Evolutionary conservation across 2,797 vertebrate species (phyloP).

Genomic region (Anabacerthia variegaticeps): DNA sequence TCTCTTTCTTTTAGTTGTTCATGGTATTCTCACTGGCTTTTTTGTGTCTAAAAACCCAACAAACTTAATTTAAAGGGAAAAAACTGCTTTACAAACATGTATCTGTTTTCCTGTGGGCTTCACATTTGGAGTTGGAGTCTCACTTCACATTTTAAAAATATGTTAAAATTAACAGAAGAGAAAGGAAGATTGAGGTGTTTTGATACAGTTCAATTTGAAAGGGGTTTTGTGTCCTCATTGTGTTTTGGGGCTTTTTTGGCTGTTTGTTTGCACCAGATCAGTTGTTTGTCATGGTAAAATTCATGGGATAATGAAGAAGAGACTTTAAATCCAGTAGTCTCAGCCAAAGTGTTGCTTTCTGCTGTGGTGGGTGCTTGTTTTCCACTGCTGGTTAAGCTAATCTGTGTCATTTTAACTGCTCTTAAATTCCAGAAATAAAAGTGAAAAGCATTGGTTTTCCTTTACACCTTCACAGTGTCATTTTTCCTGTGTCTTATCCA

Average conservation of each 20-base stretch:
- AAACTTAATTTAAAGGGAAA: not conserved
- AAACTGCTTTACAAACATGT: not conserved
- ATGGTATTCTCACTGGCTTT: not conserved
- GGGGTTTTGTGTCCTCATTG: fast-evolving
- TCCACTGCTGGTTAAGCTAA: not conserved
- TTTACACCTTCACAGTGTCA: not conserved
- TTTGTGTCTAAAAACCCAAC: not conserved
- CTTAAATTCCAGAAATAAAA: not conserved
- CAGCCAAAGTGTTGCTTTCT: not conserved
- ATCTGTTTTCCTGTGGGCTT: not conserved
- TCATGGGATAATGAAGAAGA: not conserved
- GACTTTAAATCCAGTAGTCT: not conserved
- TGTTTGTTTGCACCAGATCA: not conserved
- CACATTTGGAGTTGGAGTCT: not conserved
- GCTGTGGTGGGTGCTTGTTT: not conserved
- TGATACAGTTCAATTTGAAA: not conserved
- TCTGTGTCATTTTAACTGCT: not conserved
- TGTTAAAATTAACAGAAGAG: fast-evolving
- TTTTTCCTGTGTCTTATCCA: slow-evolving; percentile 37
- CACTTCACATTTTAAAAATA: not conserved
- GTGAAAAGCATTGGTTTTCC: not conserved
- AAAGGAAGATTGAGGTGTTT: not conserved
- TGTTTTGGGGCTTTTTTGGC: not conserved
- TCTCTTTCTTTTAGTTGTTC: not conserved
- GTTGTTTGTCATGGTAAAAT: not conserved